Percentiles rank a stretch among this genome's conserved stretches.
These are phyloP conservation scores for Nomada goodeniana DNA, from an alignment of 2,888 invertebrate species.

Conservation along the genomic window DNA sequence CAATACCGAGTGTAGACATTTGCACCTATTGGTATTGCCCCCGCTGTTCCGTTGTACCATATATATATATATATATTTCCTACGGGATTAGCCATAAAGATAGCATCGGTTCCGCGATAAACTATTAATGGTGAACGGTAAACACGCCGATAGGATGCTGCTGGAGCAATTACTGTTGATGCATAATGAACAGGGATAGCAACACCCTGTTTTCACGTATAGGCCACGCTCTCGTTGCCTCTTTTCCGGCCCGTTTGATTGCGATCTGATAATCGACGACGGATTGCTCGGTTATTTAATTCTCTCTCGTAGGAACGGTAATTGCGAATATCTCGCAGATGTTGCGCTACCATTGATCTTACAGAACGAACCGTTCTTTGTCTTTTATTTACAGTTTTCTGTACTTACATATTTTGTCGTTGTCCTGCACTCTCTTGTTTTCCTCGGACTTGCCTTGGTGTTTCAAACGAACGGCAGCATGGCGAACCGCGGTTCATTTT, in stretches of 20 bases:
- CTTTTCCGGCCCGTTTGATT: conserved; percentile 46
- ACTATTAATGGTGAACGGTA: conserved; percentile 41
- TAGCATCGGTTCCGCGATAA: conserved; percentile 41
- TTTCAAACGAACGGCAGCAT: too few species aligned
- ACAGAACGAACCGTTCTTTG: too few species aligned
- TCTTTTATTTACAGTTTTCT: too few species aligned
- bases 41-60: neutral
- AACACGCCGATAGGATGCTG: conserved; percentile 28
- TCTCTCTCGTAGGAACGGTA: conserved; percentile 2
- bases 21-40: neutral
- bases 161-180: conserved; percentile 47
- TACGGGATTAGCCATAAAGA: conserved; percentile 15
- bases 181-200: conserved; percentile 46
- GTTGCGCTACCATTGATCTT: neutral
- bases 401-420: too few species aligned
- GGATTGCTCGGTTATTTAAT: conserved; percentile 51
- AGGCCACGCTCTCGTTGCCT: conserved; percentile 2
- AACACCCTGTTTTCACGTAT: conserved; percentile 35
- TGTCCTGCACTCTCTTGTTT: too few species aligned
- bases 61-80: neutral
- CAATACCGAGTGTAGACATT: neutral
- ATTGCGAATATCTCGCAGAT: neutral
- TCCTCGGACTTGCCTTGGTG: too few species aligned
- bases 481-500: too few species aligned
- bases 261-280: conserved; percentile 58